Conservation (phyloP, 2,113 vertebrate species). For the Prietella phreatophila region DNA sequence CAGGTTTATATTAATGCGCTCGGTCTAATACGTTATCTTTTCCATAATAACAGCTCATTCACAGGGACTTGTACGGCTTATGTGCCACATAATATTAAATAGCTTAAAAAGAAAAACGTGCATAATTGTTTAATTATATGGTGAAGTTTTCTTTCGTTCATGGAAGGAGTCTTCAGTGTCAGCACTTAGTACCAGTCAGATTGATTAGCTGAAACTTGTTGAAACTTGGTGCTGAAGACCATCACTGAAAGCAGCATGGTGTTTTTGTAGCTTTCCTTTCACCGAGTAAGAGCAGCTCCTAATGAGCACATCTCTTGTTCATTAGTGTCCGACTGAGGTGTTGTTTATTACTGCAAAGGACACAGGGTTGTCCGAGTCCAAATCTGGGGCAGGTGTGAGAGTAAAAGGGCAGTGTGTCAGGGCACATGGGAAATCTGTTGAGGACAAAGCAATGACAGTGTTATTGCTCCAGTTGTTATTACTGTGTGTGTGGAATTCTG, state of each 20-base stretch:
- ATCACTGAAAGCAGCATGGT: background rate
- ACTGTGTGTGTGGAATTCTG: background rate
- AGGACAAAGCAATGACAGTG: background rate
- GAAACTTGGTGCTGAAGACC: background rate
- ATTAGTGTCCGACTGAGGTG: background rate
- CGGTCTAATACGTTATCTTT: background rate
- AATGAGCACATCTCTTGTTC: background rate
- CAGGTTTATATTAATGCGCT: background rate
- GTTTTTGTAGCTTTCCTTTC: background rate
- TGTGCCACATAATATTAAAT: background rate
- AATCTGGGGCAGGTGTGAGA: background rate
- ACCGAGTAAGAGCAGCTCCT: background rate
- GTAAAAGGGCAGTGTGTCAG: background rate
- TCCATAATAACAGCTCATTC: background rate
- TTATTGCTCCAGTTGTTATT: background rate
- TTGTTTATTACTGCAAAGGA: background rate
- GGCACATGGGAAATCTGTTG: background rate
- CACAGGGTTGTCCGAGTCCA: background rate
- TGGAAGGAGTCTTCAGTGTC: slow-evolving; percentile 6
- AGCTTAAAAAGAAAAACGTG: background rate
- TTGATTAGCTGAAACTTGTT: background rate
- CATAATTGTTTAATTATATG: background rate
- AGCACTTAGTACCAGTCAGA: background rate
- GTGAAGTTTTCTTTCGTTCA: background rate
- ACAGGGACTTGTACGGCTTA: background rate